phyloP scores from a whole-genome alignment of 2,113 vertebrate genomes.

The Caracal caracal region DNA sequence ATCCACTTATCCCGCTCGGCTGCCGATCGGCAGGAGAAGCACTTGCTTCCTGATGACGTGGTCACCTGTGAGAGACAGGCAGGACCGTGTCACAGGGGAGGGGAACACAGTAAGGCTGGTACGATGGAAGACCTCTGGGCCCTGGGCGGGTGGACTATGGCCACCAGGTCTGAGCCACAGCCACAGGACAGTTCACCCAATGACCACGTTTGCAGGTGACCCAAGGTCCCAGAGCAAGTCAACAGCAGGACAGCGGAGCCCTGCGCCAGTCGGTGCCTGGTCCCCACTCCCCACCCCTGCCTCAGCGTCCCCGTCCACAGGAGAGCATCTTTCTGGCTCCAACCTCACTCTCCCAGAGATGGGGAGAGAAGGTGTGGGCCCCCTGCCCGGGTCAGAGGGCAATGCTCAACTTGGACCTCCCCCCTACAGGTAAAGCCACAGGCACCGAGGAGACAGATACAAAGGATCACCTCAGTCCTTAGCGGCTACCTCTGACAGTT shows the following conservation, averaged over 20 bases:
- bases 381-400: not conserved
- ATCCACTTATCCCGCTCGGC: slow-evolving; percentile 99
- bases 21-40: slow-evolving; percentile 98
- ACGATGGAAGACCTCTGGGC: accelerated
- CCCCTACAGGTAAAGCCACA: not conserved
- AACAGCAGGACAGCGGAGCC: not conserved
- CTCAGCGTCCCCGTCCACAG: not conserved
- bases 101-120: not conserved
- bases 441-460: not conserved
- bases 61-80: slow-evolving; percentile 90
- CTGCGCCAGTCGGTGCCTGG: not conserved
- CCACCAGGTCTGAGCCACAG: not conserved
- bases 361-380: not conserved
- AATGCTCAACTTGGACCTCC: not conserved
- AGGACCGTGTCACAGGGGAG: not conserved
- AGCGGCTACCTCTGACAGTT: not conserved
- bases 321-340: not conserved
- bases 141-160: not conserved
- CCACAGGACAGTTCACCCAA: not conserved
- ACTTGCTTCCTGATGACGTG: slow-evolving; percentile 97
- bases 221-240: not conserved
- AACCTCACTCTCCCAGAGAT: not conserved
- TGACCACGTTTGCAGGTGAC: not conserved
- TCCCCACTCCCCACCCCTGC: not conserved
- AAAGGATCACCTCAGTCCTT: not conserved